A percentile compares a stretch with the other conserved stretches of the same genome.
These are phyloP conservation scores for Biston betularia DNA, from an alignment of 2,888 invertebrate genomes.

Conservation along the genomic window DNA sequence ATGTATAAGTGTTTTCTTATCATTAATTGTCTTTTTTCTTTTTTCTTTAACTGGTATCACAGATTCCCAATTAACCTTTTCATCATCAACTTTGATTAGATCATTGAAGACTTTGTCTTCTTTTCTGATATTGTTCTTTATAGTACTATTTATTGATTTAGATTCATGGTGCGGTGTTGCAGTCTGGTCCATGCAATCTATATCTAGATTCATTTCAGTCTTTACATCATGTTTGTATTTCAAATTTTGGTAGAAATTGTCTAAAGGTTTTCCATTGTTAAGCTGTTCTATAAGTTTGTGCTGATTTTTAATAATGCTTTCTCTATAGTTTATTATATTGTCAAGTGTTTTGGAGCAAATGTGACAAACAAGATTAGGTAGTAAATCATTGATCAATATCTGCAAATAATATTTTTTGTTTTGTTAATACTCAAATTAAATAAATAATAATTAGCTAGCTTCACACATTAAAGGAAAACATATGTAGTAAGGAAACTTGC, in stretches of 20 bases:
- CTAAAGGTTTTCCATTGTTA: conserved; percentile 35
- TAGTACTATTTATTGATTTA: neutral
- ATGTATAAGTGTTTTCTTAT: neutral
- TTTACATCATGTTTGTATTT: conserved; percentile 18
- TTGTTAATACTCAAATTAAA: neutral
- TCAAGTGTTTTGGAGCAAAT: conserved; percentile 57
- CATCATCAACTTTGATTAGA: neutral
- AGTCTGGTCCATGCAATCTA: neutral
- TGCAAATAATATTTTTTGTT: conserved; percentile 46
- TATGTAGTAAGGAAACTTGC: neutral
- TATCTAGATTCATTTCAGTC: neutral
- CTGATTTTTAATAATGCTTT: conserved; percentile 57
- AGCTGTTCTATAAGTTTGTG: conserved; percentile 47
- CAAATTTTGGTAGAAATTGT: conserved; percentile 46
- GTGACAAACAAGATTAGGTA: conserved; percentile 61
- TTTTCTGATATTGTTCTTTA: neutral
- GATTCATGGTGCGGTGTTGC: neutral
- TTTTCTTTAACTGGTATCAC: too few species aligned
- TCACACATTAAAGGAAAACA: too few species aligned
- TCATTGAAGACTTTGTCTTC: neutral
- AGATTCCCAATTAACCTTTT: neutral
- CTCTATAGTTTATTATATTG: conserved; percentile 52
- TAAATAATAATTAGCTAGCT: too few species aligned
- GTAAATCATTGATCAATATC: conserved; percentile 50
- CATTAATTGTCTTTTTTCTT: neutral